phyloP scores from a whole-genome alignment of 2,113 vertebrate genomes.

The Verasper variegatus region DNA sequence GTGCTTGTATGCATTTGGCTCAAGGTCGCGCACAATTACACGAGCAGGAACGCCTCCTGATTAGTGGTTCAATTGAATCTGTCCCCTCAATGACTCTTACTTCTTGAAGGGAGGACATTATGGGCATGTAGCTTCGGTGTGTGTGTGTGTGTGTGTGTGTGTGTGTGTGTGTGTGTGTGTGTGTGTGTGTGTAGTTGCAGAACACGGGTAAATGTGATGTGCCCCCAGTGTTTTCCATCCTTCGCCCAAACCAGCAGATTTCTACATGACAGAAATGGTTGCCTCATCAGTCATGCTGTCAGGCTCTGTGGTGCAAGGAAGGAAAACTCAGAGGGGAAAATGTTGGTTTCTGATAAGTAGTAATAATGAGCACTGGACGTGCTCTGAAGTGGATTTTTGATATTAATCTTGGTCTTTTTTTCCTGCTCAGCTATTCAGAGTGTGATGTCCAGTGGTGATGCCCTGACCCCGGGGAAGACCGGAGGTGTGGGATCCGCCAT shows the following conservation, averaged over 20 bases:
- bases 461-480: constrained; percentile 88
- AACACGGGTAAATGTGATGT: neutral
- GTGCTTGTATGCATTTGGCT: constrained; percentile 30
- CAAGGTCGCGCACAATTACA: constrained; percentile 36
- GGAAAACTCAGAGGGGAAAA: neutral
- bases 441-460: constrained; percentile 91
- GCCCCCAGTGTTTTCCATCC: constrained; percentile 6
- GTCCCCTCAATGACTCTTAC: constrained; percentile 44
- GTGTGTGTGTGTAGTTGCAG: constrained; percentile 15
- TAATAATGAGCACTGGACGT: neutral
- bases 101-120: constrained; percentile 19
- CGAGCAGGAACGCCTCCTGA: constrained; percentile 34
- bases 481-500: constrained; percentile 92
- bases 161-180: constrained; percentile 13
- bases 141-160: constrained; percentile 14
- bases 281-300: constrained; percentile 53
- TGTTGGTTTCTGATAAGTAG: neutral
- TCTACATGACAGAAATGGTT: constrained; percentile 54
- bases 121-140: constrained; percentile 11
- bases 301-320: neutral
- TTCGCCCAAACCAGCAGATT: constrained; percentile 18
- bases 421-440: constrained; percentile 89
- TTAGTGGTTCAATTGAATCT: constrained; percentile 55
- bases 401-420: constrained; percentile 36
- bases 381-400: constrained; percentile 15